Evolutionary conservation across 2,797 vertebrate genomes (phyloP).

Genomic region (Pterois miles): DNA sequence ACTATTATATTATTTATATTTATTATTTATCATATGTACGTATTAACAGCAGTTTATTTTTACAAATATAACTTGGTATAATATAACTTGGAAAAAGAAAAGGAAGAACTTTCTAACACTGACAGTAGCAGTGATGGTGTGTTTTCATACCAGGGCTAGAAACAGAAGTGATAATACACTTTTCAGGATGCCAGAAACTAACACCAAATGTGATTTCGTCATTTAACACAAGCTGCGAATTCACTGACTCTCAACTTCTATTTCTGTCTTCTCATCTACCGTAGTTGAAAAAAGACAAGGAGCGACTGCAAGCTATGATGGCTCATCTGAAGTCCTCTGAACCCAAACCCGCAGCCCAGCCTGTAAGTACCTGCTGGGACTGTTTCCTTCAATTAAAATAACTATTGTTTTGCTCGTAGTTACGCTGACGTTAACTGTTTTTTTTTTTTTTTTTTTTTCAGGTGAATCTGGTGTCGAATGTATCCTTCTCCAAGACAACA

Average conservation of each 20-base stretch:
- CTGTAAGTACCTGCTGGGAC: conserved; percentile 84
- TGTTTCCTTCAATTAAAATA: conserved; percentile 45
- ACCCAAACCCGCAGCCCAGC: conserved; percentile 94
- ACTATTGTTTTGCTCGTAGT: conserved; percentile 50
- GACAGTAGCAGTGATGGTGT: conserved; percentile 13
- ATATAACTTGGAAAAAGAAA: not conserved
- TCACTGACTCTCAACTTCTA: conserved; percentile 52
- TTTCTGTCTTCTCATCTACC: conserved; percentile 51
- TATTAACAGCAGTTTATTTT: not conserved
- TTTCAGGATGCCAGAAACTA: conserved; percentile 32
- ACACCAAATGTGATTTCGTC: conserved; percentile 30
- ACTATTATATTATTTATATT: no score
- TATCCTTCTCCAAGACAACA: conserved; percentile 90
- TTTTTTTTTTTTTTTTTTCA: conserved; percentile 43
- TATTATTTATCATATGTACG: no score
- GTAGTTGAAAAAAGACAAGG: conserved; percentile 97
- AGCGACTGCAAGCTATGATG: conserved; percentile 99
- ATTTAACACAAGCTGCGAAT: conserved; percentile 38
- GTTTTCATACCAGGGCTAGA: conserved; percentile 54
- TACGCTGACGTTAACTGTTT: conserved; percentile 22
- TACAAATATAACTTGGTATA: not conserved
- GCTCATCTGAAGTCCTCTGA: conserved; percentile 98
- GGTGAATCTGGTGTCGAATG: conserved; percentile 92
- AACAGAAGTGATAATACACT: conserved; percentile 58
- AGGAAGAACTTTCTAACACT: not conserved